A percentile compares a stretch with the other conserved stretches of the same genome.
These are phyloP conservation scores for Lepeophtheirus nordmannii DNA, from an alignment of 2,888 invertebrate genomes.

Conservation along the genomic window DNA sequence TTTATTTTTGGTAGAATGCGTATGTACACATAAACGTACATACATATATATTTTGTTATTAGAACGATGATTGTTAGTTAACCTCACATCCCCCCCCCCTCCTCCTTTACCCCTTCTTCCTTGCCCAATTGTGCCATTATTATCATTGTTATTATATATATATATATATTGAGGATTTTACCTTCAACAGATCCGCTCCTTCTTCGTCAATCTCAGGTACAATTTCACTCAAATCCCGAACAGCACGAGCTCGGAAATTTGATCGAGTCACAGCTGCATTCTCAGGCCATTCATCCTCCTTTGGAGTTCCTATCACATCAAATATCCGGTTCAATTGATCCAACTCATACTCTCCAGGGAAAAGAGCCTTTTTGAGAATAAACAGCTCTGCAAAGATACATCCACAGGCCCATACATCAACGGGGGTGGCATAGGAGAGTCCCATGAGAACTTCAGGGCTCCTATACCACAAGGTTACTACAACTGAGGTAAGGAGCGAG, in stretches of 20 bases:
- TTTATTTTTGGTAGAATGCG: too few species aligned
- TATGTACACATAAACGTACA: too few species aligned
- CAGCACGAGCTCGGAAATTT: neutral
- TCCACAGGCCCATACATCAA: slow-evolving; percentile 91
- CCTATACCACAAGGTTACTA: slow-evolving; percentile 20
- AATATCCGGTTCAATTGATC: slow-evolving; percentile 17
- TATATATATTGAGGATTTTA: neutral
- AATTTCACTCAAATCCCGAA: neutral
- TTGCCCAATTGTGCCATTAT: too few species aligned
- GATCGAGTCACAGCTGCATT: slow-evolving; percentile 9
- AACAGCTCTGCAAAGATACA: slow-evolving; percentile 87
- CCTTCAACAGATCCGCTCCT: slow-evolving; percentile 13
- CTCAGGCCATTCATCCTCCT: slow-evolving; percentile 8
- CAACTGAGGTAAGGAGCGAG: slow-evolving; percentile 21
- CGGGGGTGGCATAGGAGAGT: slow-evolving; percentile 71
- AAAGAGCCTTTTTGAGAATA: slow-evolving; percentile 51
- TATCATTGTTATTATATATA: neutral
- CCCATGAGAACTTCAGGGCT: slow-evolving; percentile 77
- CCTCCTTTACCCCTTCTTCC: neutral
- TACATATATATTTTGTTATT: neutral
- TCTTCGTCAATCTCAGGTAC: slow-evolving; percentile 16
- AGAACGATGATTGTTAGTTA: neutral
- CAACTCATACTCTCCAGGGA: slow-evolving; percentile 70
- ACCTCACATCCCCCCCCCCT: neutral
- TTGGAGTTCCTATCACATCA: slow-evolving; percentile 16